A percentile compares a stretch with the other conserved stretches of the same genome.
Conservation (phyloP, 1,140 invertebrate species). For the Bombus terrestris region DNA sequence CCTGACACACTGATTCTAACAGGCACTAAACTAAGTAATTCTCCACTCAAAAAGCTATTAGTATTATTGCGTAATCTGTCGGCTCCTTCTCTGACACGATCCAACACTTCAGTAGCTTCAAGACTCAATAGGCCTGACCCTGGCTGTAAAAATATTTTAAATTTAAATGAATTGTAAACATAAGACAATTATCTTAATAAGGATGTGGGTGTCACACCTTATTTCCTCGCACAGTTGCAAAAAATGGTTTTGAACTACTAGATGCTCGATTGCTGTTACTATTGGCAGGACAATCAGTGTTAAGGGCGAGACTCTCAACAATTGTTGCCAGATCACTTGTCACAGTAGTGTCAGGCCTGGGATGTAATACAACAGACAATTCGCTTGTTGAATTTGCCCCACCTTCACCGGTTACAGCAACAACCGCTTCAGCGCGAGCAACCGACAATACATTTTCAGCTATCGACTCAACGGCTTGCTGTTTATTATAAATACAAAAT, state of each 20-base stretch:
- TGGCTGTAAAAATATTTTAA: constrained; percentile 69
- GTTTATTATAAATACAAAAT: constrained; percentile 54
- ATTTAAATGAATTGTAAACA: background rate
- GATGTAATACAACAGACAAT: constrained; percentile 84
- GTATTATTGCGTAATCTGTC: constrained; percentile 91
- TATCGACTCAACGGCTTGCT: constrained; percentile 94
- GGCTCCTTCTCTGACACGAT: constrained; percentile 86
- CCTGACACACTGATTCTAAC: constrained; percentile 82
- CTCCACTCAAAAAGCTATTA: constrained; percentile 89
- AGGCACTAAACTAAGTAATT: constrained; percentile 83
- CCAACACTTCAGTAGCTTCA: constrained; percentile 85
- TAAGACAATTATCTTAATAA: background rate
- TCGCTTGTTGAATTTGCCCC: constrained; percentile 83
- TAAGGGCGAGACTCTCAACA: constrained; percentile 90
- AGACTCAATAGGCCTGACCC: constrained; percentile 78
- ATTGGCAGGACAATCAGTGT: constrained; percentile 80
- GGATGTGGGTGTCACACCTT: constrained; percentile 71
- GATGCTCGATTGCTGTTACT: constrained; percentile 81
- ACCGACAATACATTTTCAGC: constrained; percentile 93
- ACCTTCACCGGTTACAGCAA: constrained; percentile 85
- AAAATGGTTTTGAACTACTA: constrained; percentile 77
- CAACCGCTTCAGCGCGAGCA: constrained; percentile 90
- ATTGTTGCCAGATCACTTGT: constrained; percentile 92
- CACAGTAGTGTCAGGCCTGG: constrained; percentile 84
- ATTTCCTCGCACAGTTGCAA: constrained; percentile 77